Evolutionary conservation across 2,797 vertebrate genomes (phyloP).

Genomic region (Chanos chanos): DNA sequence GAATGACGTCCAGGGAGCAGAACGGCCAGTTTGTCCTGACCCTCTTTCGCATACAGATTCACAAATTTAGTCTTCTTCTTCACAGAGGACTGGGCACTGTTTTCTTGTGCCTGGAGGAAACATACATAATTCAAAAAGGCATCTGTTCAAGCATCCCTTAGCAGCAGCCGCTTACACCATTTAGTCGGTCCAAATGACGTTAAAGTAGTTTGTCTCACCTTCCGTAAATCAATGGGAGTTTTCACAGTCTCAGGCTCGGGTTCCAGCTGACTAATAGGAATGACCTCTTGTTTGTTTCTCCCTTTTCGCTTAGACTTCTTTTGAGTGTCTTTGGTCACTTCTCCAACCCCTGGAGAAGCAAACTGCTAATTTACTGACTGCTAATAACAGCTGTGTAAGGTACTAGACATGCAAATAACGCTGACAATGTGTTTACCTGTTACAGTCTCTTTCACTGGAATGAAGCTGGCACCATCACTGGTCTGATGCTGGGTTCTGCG

Average conservation of each 20-base stretch:
- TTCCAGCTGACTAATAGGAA: conserved; percentile 58
- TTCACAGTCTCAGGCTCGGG: conserved; percentile 76
- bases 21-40: conserved; percentile 84
- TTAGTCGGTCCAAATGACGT: no score
- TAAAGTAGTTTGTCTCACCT: conserved; percentile 64
- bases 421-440: conserved; percentile 43
- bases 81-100: conserved; percentile 53
- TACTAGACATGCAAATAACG: neutral
- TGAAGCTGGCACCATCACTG: conserved; percentile 50
- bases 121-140: neutral
- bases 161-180: no score
- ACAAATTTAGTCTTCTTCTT: conserved; percentile 93
- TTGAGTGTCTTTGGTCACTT: conserved; percentile 73
- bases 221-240: conserved; percentile 91
- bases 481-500: conserved; percentile 60
- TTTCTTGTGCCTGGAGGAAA: conserved; percentile 78
- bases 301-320: conserved; percentile 90
- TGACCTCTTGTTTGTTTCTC: conserved; percentile 83
- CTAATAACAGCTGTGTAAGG: neutral
- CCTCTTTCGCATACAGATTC: conserved; percentile 88
- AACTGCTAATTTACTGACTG: neutral
- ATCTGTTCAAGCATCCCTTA: no score
- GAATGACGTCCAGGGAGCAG: conserved; percentile 84
- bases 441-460: conserved; percentile 67
- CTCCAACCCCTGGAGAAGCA: conserved; percentile 59